phyloP scores from a whole-genome alignment of 1,140 invertebrate genomes.

The Vanessa atalanta region DNA sequence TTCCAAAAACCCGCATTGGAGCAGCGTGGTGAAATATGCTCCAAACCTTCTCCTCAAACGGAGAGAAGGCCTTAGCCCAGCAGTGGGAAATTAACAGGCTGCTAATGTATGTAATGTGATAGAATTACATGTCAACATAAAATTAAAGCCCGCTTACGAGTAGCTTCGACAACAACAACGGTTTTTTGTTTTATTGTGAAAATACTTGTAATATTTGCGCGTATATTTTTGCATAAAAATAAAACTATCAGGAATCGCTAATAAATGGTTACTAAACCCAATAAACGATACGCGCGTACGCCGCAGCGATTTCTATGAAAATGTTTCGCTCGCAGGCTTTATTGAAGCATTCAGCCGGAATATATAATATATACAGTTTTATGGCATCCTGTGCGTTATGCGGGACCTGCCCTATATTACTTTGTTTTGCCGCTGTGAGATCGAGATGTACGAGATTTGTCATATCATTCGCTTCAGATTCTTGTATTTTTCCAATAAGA shows the following conservation, averaged over 20 bases:
- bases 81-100: too few relatives aligned
- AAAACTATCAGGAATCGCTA: neutral
- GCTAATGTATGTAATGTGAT: too few relatives aligned
- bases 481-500: conserved; percentile 7
- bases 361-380: conserved; percentile 7
- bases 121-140: too few relatives aligned
- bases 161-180: too few relatives aligned
- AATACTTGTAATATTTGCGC: neutral
- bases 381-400: conserved; percentile 1
- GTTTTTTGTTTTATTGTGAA: too few relatives aligned
- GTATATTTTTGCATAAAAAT: neutral
- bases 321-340: neutral
- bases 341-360: neutral
- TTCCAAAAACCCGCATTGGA: too few relatives aligned
- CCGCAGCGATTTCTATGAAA: conserved; percentile 9
- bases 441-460: neutral
- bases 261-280: neutral
- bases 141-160: too few relatives aligned
- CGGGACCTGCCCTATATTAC: conserved; percentile 9
- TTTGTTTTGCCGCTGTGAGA: conserved; percentile 8
- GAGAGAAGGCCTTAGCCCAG: too few relatives aligned
- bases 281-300: conserved; percentile 1
- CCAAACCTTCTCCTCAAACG: too few relatives aligned
- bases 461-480: neutral
- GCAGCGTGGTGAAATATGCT: too few relatives aligned